Evolutionary conservation across 1,140 invertebrate genomes (phyloP).

Genomic region (Melanaphis sacchari): DNA sequence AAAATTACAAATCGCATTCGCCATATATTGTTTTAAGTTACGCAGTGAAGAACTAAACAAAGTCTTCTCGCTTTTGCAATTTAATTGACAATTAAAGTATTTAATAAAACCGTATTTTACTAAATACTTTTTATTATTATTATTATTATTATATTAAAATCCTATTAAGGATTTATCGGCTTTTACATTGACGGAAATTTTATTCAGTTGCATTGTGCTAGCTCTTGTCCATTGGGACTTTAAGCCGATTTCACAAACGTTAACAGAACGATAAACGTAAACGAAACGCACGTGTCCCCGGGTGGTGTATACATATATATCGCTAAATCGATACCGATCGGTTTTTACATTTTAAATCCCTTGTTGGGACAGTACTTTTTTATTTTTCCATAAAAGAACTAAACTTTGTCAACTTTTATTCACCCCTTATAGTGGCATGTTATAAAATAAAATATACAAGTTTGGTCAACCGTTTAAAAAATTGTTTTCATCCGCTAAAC

Average conservation of each 20-base stretch:
- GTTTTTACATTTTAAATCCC: conserved; percentile 22
- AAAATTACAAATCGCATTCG: background rate
- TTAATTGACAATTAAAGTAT: background rate
- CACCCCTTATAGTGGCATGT: background rate
- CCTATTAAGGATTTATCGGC: background rate
- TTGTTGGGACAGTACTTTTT: background rate
- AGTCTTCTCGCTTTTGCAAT: background rate
- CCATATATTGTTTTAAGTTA: no score
- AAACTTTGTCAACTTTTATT: conserved; percentile 40
- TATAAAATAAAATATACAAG: conserved; percentile 8
- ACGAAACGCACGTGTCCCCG: background rate
- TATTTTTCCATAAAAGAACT: background rate
- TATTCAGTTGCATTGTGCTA: background rate
- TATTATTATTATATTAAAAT: background rate
- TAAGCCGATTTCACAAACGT: conserved; percentile 45
- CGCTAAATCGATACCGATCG: conserved; percentile 44
- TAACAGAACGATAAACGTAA: conserved; percentile 33
- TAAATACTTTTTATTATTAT: background rate
- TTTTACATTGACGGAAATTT: background rate
- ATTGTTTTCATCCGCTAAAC: background rate
- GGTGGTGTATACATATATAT: background rate
- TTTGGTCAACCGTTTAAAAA: background rate
- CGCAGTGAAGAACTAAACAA: no score
- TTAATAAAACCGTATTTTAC: background rate
- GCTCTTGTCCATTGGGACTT: conserved; percentile 7